These are phyloP conservation scores for cattle (Bos taurus) DNA, from an alignment of 2,113 vertebrate genomes.

Conservation along the genomic window DNA sequence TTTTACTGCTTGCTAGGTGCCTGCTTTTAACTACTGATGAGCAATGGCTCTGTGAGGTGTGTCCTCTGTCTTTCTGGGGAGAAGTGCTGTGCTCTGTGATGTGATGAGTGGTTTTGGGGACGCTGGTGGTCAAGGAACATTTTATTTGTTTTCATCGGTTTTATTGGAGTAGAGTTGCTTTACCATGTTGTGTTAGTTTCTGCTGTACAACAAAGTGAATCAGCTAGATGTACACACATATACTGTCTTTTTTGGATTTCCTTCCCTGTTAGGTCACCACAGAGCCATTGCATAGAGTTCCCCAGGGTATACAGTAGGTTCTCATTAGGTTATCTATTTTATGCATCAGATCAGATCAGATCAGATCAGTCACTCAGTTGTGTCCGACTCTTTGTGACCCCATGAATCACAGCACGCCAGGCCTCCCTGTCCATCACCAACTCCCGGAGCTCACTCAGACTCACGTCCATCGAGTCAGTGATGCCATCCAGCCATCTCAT, in stretches of 20 bases:
- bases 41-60: background rate
- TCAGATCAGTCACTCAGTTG: too few relatives aligned
- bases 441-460: too few relatives aligned
- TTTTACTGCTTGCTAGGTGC: background rate
- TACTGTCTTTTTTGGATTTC: background rate
- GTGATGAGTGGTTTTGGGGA: background rate
- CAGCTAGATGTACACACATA: background rate
- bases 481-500: too few relatives aligned
- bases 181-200: background rate
- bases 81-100: background rate
- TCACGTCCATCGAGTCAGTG: too few relatives aligned
- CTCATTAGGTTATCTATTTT: background rate
- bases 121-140: background rate
- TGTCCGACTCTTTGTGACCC: too few relatives aligned
- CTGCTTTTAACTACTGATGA: background rate
- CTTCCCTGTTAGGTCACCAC: background rate
- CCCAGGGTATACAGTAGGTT: background rate
- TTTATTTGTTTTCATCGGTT: background rate
- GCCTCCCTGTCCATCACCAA: too few relatives aligned
- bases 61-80: background rate
- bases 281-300: background rate
- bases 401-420: too few relatives aligned
- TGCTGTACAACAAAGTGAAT: background rate
- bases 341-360: too few relatives aligned
- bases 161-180: background rate